Percentiles rank a stretch among this genome's conserved stretches.
Conservation (phyloP, 2,797 vertebrate species). For the Jordanella pulchra region DNA sequence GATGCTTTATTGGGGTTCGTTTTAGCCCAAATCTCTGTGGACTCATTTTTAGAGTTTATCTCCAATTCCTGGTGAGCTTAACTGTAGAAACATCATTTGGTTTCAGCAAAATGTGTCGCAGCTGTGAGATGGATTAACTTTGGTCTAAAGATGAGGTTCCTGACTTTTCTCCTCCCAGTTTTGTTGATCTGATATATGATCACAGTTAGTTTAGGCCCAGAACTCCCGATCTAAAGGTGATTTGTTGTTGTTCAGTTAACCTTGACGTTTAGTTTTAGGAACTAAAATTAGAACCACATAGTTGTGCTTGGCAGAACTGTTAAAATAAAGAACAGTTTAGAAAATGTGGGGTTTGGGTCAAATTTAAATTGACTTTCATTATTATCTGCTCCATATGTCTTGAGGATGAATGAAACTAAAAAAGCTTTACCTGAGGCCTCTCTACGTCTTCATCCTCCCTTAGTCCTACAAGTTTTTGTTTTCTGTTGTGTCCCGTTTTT, state of each 20-base stretch:
- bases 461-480: slow-evolving; percentile 1
- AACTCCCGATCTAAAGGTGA: not conserved
- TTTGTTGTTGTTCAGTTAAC: not conserved
- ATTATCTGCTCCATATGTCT: not conserved
- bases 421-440: not conserved
- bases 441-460: slow-evolving; percentile 4
- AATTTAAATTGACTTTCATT: not conserved
- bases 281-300: no score
- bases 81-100: not conserved
- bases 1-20: not conserved
- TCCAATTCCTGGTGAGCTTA: not conserved
- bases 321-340: no score
- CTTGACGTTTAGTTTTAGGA: not conserved
- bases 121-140: not conserved
- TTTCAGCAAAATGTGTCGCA: not conserved
- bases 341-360: no score
- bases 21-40: not conserved
- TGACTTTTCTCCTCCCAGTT: not conserved
- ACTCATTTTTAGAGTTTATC: not conserved
- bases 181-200: not conserved
- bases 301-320: no score
- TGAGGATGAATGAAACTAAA: not conserved
- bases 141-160: not conserved
- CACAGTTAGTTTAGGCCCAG: not conserved
- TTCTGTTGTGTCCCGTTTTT: not conserved